Evolutionary conservation across 1,140 invertebrate genomes (phyloP), one percentile per base, ranked within the genome.

Genomic region (Papilio polytes): DNA sequence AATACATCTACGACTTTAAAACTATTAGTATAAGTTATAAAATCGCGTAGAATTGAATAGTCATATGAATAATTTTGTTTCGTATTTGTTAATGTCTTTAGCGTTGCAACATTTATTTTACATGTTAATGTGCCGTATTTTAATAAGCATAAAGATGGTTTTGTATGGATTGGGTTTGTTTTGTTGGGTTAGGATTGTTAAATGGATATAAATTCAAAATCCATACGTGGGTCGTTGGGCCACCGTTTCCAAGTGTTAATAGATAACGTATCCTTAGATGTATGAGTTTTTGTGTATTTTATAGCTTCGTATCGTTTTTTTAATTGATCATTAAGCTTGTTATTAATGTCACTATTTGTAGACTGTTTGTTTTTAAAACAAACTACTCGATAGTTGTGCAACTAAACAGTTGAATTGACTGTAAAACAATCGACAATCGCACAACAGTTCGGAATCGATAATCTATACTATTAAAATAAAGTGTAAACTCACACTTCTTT

Each of bases 211-310:
- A 93, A 92, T 93, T 91, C 83, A 87, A 87, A 90, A 90, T 89
- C 89, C 87, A 91, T 91, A 89, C 82, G 82, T 26, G 85, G 83
- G 81, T 88, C 85, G 36, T 81, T 48, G 84, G 82, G 89, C 88
- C 89, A 89, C 91, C 87, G 91, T 89, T 88, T 88, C 85, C 84
- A 80, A 84, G 89, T 92, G 91, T 93, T 93, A 91, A 92, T 91
- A 90, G 87, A 89, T 91, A 86, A 88, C 86, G 85, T 80, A 18
- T 59, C 83, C 85, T 85, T 10, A 31, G 22, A 44, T 51, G 51
- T 79, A 78, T 76, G 74, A 79, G 80, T 85, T 84, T 83, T 84
- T 84, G 31, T 77, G 56, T 85, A 82, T 87, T 88, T 90, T 84
- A 85, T 85, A 66, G 82, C 80, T 81, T 85, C 80, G 63, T n/a